A percentile compares a stretch with the other conserved stretches of the same genome.
Evolutionary conservation across 2,797 vertebrate species (phyloP).

Genomic region (Champsocephalus esox): DNA sequence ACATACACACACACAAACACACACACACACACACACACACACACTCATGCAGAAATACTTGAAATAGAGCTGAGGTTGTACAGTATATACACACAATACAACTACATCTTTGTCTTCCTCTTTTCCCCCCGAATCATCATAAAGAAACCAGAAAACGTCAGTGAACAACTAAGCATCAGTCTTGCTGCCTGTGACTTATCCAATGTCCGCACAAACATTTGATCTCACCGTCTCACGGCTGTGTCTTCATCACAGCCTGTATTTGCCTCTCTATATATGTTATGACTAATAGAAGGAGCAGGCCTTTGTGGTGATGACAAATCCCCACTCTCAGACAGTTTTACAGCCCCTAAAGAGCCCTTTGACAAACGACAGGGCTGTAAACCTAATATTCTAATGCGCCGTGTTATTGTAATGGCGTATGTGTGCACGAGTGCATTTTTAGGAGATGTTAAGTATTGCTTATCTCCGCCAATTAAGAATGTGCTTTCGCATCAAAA

Average conservation of each 20-base stretch:
- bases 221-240: constrained; percentile 44
- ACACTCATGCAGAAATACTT: constrained; percentile 20
- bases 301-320: constrained; percentile 91
- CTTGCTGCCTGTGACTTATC: constrained; percentile 32
- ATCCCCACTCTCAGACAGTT: constrained; percentile 91
- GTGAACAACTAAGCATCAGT: constrained; percentile 40
- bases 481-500: constrained; percentile 76
- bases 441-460: constrained; percentile 89
- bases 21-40: too few relatives aligned
- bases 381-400: constrained; percentile 93
- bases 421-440: constrained; percentile 73
- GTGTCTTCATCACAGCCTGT: constrained; percentile 66
- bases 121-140: constrained; percentile 23
- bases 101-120: neutral
- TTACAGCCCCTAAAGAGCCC: constrained; percentile 95
- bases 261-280: constrained; percentile 88
- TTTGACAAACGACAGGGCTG: constrained; percentile 89
- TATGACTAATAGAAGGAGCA: constrained; percentile 92
- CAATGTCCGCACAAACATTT: constrained; percentile 18
- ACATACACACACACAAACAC: neutral
- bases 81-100: constrained; percentile 14
- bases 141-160: constrained; percentile 79
- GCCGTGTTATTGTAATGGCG: constrained; percentile 77
- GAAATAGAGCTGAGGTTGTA: constrained; percentile 34
- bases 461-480: constrained; percentile 89